Percentiles rank a stretch among this genome's conserved stretches.
These are phyloP conservation scores for Patella pellucida DNA, from an alignment of 2,888 invertebrate species.

Conservation along the genomic window DNA sequence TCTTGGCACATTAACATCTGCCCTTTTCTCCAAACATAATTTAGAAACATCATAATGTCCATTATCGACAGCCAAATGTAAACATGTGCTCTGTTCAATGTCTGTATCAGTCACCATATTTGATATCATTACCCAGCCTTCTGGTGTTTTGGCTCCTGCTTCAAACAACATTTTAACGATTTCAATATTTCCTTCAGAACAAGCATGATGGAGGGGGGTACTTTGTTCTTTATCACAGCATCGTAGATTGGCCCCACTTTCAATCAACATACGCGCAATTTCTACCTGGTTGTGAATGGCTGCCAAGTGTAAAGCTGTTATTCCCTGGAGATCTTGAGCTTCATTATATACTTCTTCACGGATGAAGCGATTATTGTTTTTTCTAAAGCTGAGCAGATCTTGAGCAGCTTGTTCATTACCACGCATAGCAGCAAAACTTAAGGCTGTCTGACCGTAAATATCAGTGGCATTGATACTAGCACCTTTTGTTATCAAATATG, in stretches of 20 bases:
- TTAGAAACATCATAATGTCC: slow-evolving; percentile 84
- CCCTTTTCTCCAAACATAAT: slow-evolving; percentile 71
- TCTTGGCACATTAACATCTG: slow-evolving; percentile 82
- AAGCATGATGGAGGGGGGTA: slow-evolving; percentile 88
- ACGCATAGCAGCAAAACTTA: slow-evolving; percentile 85
- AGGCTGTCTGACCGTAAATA: slow-evolving; percentile 76
- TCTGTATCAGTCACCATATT: slow-evolving; percentile 81
- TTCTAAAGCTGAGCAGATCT: slow-evolving; percentile 76
- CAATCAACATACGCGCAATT: slow-evolving; percentile 66
- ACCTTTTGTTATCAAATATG: slow-evolving; percentile 68
- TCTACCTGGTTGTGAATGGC: slow-evolving; percentile 68
- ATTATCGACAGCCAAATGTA: slow-evolving; percentile 90
- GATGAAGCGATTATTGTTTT: not conserved
- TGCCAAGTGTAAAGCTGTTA: slow-evolving; percentile 79
- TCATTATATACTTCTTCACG: slow-evolving; percentile 78
- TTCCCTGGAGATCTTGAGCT: slow-evolving; percentile 79
- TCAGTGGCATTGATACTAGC: slow-evolving; percentile 79
- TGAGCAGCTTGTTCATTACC: slow-evolving; percentile 82
- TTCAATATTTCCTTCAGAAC: slow-evolving; percentile 76
- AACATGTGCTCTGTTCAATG: slow-evolving; percentile 85
- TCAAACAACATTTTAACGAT: slow-evolving; percentile 77
- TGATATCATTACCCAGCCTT: slow-evolving; percentile 74
- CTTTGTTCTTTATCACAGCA: slow-evolving; percentile 71
- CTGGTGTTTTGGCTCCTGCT: slow-evolving; percentile 74
- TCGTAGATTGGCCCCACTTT: slow-evolving; percentile 78